Conservation (phyloP, 2,113 vertebrate species). For the Cyrtonyx montezumae region DNA sequence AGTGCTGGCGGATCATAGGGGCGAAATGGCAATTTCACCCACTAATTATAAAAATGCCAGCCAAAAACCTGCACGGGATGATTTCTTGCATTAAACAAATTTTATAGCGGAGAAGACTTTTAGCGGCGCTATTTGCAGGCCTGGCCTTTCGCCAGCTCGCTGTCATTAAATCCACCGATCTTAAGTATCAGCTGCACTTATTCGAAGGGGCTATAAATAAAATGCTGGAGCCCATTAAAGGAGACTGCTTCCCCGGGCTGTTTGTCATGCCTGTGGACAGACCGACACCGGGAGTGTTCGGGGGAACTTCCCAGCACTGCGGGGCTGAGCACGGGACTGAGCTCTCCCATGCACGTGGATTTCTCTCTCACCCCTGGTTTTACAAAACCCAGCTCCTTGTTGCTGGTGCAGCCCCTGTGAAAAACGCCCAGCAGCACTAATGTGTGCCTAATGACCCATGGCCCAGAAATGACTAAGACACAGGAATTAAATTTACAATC, state of each 20-base stretch:
- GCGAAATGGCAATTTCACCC: conserved; percentile 11
- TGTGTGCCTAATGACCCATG: conserved; percentile 42
- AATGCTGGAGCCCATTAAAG: conserved; percentile 55
- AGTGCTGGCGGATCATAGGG: conserved; percentile 13
- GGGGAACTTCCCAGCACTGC: not conserved
- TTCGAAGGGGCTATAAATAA: conserved; percentile 76
- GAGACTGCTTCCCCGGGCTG: not conserved
- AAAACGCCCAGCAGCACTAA: conserved; percentile 32
- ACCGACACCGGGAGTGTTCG: not conserved
- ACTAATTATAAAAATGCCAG: conserved; percentile 70
- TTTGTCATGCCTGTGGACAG: conserved; percentile 27
- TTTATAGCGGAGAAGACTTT: conserved; percentile 69
- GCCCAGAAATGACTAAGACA: conserved; percentile 40
- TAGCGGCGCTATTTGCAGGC: conserved; percentile 71
- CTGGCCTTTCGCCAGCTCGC: conserved; percentile 62
- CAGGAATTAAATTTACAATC: conserved; percentile 62
- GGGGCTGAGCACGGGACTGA: not conserved
- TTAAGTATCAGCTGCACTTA: conserved; percentile 77
- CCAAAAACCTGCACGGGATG: conserved; percentile 19
- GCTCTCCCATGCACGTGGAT: not conserved
- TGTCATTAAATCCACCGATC: conserved; percentile 75
- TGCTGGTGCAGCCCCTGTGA: not conserved
- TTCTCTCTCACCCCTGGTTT: not conserved
- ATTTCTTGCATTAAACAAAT: conserved; percentile 76
- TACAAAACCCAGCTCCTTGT: not conserved